phyloP scores from a whole-genome alignment of 1,140 invertebrate species.

The Uloborus diversus region DNA sequence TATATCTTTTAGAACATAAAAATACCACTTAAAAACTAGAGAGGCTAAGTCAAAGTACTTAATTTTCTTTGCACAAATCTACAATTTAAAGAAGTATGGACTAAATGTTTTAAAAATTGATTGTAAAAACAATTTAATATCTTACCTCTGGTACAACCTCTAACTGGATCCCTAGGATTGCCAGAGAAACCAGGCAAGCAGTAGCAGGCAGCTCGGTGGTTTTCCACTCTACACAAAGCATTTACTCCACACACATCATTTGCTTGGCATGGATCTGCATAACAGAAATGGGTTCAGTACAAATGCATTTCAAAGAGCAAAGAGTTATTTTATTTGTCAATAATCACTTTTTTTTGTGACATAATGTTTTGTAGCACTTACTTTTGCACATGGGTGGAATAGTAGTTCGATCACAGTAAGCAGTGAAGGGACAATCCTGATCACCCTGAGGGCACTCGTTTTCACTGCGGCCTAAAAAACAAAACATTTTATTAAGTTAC shows the following conservation, averaged over 20 bases:
- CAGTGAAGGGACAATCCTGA: conserved; percentile 60
- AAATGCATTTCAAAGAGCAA: no score
- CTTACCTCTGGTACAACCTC: conserved; percentile 56
- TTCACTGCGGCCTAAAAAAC: conserved; percentile 58
- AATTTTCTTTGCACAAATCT: not conserved
- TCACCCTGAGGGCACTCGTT: conserved; percentile 61
- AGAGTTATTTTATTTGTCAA: no score
- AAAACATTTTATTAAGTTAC: no score
- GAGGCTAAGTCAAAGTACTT: not conserved
- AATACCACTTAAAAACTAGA: not conserved
- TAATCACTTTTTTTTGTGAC: not conserved
- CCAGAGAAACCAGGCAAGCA: conserved; percentile 63
- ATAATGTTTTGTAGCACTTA: conserved; percentile 1
- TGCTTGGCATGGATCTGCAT: conserved; percentile 65
- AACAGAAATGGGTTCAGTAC: no score
- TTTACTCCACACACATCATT: conserved; percentile 57
- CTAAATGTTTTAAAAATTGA: not conserved
- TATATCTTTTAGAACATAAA: not conserved
- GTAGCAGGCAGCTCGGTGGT: conserved; percentile 65
- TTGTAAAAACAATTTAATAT: not conserved
- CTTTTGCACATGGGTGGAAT: conserved; percentile 59
- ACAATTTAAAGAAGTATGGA: not conserved
- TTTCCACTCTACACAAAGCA: conserved; percentile 73
- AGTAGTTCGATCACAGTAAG: conserved; percentile 58
- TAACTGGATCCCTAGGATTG: conserved; percentile 59